phyloP scores from a whole-genome alignment of 1,140 invertebrate species.

The Megalopta genalis region DNA sequence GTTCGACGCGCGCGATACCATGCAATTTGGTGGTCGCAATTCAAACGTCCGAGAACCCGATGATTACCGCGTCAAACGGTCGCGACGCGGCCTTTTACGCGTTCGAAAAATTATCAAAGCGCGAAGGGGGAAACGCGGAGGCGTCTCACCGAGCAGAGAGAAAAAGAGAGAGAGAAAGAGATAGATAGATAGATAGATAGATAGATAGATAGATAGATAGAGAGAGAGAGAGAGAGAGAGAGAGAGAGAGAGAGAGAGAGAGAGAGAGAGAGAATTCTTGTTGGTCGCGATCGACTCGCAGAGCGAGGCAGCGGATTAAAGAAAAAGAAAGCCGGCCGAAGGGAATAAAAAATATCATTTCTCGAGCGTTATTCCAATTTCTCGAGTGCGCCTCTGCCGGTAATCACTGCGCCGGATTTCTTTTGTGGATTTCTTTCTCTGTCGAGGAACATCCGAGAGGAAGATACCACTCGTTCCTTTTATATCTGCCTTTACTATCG shows the following conservation, averaged over 20 bases:
- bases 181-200: too few relatives aligned
- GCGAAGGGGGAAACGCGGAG: not conserved
- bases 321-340: slow-evolving; percentile 34
- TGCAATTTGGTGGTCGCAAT: slow-evolving; percentile 28
- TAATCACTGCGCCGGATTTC: slow-evolving; percentile 43
- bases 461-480: not conserved
- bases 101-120: slow-evolving; percentile 5
- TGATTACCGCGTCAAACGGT: slow-evolving; percentile 5
- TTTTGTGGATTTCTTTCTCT: slow-evolving; percentile 39
- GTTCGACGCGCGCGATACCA: slow-evolving; percentile 10
- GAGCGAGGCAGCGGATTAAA: slow-evolving; percentile 55
- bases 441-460: slow-evolving; percentile 15
- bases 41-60: not conserved
- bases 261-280: too few relatives aligned
- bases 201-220: slow-evolving; percentile 23
- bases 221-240: not conserved
- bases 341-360: slow-evolving; percentile 12
- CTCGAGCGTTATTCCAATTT: slow-evolving; percentile 44
- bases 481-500: not conserved
- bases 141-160: slow-evolving; percentile 47
- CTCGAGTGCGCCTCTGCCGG: slow-evolving; percentile 36
- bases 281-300: too few relatives aligned
- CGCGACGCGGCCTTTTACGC: not conserved
- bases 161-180: not conserved
- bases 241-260: too few relatives aligned